Evolutionary conservation across 1,140 invertebrate genomes (phyloP).

Genomic region (Calliphora vicina): DNA sequence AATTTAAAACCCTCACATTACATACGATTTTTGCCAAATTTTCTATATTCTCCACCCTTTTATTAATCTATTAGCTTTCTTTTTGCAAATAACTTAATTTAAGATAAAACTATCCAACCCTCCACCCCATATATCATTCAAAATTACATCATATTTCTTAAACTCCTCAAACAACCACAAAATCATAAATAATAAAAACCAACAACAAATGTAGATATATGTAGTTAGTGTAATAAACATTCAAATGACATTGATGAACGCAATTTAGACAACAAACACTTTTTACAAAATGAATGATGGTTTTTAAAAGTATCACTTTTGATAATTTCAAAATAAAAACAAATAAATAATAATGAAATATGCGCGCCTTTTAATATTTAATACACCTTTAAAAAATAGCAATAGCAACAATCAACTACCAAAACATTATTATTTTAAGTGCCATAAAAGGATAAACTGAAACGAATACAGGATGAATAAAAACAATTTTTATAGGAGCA

Average conservation of each 20-base stretch:
- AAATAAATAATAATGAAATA: background rate
- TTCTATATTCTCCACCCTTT: too few species aligned
- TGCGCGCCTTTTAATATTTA: background rate
- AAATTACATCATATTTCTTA: too few species aligned
- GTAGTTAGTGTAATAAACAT: too few species aligned
- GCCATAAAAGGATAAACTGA: background rate
- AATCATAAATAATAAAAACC: too few species aligned
- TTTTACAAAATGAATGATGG: background rate
- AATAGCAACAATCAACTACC: background rate
- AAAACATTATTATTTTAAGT: constrained; percentile 14
- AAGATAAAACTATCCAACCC: too few species aligned
- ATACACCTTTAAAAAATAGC: background rate
- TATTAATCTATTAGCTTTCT: too few species aligned
- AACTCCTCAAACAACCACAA: too few species aligned
- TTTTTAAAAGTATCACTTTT: background rate
- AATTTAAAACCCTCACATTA: too few species aligned
- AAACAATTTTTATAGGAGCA: background rate
- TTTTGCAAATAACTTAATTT: too few species aligned
- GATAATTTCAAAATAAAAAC: background rate
- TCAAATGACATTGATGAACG: constrained; percentile 5
- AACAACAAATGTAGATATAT: too few species aligned
- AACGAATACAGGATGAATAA: background rate
- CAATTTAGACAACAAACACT: background rate
- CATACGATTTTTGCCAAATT: too few species aligned
- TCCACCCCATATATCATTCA: too few species aligned